A percentile compares a stretch with the other conserved stretches of the same genome.
These are phyloP conservation scores for Idris sp. DNA, from an alignment of 1,140 invertebrate genomes.

Conservation along the genomic window DNA sequence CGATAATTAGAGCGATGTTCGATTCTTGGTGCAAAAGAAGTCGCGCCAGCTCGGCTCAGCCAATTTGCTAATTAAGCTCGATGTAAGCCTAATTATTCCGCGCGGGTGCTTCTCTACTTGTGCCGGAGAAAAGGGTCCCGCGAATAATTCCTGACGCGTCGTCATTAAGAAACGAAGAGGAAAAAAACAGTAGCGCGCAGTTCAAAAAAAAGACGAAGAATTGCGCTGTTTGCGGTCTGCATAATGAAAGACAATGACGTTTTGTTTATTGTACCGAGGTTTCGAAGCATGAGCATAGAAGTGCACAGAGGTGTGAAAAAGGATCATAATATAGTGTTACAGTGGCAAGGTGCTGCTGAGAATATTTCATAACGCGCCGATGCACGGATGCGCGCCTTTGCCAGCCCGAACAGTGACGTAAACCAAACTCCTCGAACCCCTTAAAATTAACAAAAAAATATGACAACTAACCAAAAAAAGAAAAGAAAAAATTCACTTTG, in stretches of 20 bases:
- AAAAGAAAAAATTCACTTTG: too few relatives aligned
- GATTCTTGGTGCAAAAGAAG: slow-evolving; percentile 36
- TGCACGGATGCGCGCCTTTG: slow-evolving; percentile 53
- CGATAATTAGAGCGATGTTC: slow-evolving; percentile 62
- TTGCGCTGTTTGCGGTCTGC: slow-evolving; percentile 53
- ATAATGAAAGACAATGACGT: slow-evolving; percentile 71
- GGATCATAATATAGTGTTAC: slow-evolving; percentile 79
- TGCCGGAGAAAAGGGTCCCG: slow-evolving; percentile 25
- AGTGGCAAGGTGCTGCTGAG: slow-evolving; percentile 59
- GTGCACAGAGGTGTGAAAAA: slow-evolving; percentile 77
- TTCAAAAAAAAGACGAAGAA: slow-evolving; percentile 31
- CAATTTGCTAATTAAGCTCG: slow-evolving; percentile 72
- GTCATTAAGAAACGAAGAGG: too few relatives aligned
- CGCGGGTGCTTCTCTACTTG: slow-evolving; percentile 35
- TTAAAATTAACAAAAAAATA: too few relatives aligned
- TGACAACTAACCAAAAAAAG: too few relatives aligned
- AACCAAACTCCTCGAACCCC: not conserved
- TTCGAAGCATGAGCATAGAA: slow-evolving; percentile 66
- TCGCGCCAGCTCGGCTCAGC: slow-evolving; percentile 25
- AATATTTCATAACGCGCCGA: slow-evolving; percentile 67
- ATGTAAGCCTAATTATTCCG: slow-evolving; percentile 71
- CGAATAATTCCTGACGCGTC: slow-evolving; percentile 45
- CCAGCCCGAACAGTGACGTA: slow-evolving; percentile 22
- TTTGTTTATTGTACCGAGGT: slow-evolving; percentile 73
- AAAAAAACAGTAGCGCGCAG: slow-evolving; percentile 25